Percentiles rank a stretch among this genome's conserved stretches.
Conservation (phyloP, 2,113 vertebrate species). For the Athene noctua region DNA sequence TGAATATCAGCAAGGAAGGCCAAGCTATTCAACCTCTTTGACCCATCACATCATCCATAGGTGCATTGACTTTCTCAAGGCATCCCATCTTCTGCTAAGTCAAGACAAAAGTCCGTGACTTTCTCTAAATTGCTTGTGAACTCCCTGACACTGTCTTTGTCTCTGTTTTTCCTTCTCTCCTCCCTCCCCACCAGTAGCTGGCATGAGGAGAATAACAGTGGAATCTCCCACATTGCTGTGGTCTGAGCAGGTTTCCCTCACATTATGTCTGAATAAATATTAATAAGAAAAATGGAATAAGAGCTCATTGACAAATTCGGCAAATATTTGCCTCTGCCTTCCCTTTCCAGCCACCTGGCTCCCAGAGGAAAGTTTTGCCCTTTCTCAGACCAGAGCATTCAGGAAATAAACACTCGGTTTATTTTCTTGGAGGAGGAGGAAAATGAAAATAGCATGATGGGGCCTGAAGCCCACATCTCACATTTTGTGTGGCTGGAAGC, state of each 20-base stretch:
- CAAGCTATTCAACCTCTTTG: neutral
- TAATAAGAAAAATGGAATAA: constrained; percentile 61
- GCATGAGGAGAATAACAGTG: neutral
- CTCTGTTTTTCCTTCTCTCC: neutral
- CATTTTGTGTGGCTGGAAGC: neutral
- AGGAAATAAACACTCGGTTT: constrained; percentile 38
- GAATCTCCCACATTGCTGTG: constrained; percentile 44
- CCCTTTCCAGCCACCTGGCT: constrained; percentile 37
- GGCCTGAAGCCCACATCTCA: neutral
- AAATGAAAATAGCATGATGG: constrained; percentile 3
- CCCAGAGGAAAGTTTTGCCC: neutral
- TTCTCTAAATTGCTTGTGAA: neutral
- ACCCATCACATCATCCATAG: neutral
- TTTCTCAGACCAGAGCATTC: constrained; percentile 13
- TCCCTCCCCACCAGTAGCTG: neutral
- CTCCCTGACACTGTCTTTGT: neutral
- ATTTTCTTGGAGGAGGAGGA: constrained; percentile 22
- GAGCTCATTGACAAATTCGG: constrained; percentile 52
- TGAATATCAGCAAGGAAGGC: neutral
- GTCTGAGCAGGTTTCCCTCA: constrained; percentile 47
- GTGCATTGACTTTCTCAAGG: neutral
- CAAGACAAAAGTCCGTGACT: neutral
- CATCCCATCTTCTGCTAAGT: neutral
- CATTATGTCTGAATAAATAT: constrained; percentile 58
- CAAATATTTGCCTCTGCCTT: constrained; percentile 57